Evolutionary conservation across 2,113 vertebrate species (phyloP).

Genomic region (Hyaena hyaena): DNA sequence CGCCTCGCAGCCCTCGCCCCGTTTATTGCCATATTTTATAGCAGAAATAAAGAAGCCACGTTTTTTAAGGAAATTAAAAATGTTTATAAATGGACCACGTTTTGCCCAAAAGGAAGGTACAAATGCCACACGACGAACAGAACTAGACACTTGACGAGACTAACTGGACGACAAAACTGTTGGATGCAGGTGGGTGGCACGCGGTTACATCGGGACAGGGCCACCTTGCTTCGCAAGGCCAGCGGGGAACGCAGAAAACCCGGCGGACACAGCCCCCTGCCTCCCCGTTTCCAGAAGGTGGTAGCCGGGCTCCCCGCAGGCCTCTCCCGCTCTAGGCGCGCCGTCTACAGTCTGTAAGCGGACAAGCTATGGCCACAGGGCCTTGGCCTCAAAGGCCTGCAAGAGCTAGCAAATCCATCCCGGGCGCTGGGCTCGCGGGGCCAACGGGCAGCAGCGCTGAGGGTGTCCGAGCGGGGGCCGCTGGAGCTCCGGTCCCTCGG

Average conservation of each 20-base stretch:
- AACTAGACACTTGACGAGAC: neutral
- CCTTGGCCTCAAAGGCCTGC: neutral
- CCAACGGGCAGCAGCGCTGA: too few relatives aligned
- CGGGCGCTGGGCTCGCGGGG: neutral
- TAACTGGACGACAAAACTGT: accelerated
- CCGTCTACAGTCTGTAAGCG: accelerated
- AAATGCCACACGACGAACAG: constrained; percentile 7
- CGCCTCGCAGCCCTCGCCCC: constrained; percentile 46
- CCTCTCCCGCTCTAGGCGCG: accelerated
- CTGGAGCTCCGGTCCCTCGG: neutral
- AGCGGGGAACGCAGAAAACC: neutral
- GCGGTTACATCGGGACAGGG: accelerated
- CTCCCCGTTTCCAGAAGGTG: accelerated
- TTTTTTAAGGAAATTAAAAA: constrained; percentile 64
- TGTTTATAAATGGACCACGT: neutral
- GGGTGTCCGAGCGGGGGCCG: neutral
- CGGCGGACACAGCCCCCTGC: neutral
- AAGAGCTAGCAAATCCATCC: neutral
- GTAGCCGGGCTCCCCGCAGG: neutral
- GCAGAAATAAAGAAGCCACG: neutral
- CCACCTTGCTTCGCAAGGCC: neutral
- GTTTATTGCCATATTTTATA: neutral
- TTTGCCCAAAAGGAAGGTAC: neutral
- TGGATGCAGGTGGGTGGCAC: neutral
- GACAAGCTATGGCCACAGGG: accelerated